These are phyloP conservation scores for Diuraphis noxia DNA, from an alignment of 1,140 invertebrate species.

Conservation along the genomic window DNA sequence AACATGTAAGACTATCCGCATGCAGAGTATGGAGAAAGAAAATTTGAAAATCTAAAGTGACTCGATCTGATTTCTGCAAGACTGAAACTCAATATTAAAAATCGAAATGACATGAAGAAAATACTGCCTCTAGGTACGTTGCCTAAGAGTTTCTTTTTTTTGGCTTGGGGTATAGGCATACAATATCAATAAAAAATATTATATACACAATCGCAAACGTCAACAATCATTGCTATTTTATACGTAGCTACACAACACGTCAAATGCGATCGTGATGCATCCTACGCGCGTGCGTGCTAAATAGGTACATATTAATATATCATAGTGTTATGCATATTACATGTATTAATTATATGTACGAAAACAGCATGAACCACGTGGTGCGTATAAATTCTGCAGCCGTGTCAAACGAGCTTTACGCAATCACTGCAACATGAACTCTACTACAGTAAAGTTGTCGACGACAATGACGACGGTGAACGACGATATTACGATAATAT, in stretches of 20 bases:
- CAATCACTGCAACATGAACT: background rate
- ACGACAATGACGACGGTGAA: background rate
- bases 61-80: background rate
- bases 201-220: background rate
- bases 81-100: background rate
- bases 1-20: background rate
- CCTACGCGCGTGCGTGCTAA: background rate
- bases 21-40: background rate
- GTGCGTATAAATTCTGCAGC: background rate
- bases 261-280: background rate
- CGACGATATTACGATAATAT: background rate
- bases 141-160: background rate
- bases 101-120: background rate
- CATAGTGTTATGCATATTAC: background rate
- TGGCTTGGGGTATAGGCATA: background rate
- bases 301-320: background rate
- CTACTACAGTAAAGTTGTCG: too few relatives aligned
- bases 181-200: background rate
- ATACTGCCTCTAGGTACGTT: too few relatives aligned
- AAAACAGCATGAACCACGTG: background rate
- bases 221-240: background rate
- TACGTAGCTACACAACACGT: background rate
- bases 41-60: background rate
- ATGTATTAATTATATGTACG: constrained; percentile 11
- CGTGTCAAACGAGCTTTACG: constrained; percentile 10